phyloP scores from a whole-genome alignment of 2,113 vertebrate genomes.

The Centropus bengalensis region DNA sequence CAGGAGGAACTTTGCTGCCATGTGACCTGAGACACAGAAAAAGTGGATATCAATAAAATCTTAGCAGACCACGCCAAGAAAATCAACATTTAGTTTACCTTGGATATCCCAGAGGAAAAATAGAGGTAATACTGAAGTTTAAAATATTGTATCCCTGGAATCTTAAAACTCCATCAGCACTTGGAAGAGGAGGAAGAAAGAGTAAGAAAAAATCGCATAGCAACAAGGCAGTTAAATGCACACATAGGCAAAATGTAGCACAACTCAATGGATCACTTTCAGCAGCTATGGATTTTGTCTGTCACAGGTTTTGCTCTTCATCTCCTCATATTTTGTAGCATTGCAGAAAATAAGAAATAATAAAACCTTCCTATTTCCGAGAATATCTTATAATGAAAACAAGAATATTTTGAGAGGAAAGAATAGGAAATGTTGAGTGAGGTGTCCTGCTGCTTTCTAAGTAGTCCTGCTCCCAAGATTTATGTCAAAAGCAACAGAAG shows the following conservation, averaged over 20 bases:
- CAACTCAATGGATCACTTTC: conserved; percentile 29
- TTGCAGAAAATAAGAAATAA: conserved; percentile 10
- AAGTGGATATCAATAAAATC: conserved; percentile 57
- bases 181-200: conserved; percentile 20
- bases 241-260: conserved; percentile 14
- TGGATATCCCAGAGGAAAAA: conserved; percentile 55
- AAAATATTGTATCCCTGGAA: conserved; percentile 63
- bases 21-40: conserved; percentile 29
- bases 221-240: conserved; percentile 62
- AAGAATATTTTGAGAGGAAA: conserved; percentile 70
- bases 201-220: conserved; percentile 37
- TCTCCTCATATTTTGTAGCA: conserved; percentile 26
- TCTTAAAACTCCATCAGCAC: conserved; percentile 52
- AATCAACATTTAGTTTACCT: conserved; percentile 59
- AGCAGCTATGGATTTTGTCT: not conserved
- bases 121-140: conserved; percentile 52
- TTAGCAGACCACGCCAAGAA: conserved; percentile 40
- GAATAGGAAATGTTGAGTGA: conserved; percentile 63
- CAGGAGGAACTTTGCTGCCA: conserved; percentile 17
- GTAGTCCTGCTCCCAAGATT: conserved; percentile 62
- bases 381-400: conserved; percentile 58
- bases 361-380: conserved; percentile 46
- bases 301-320: conserved; percentile 25
- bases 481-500: conserved; percentile 66
- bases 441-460: conserved; percentile 68